A percentile compares a stretch with the other conserved stretches of the same genome.
These are phyloP conservation scores for Brachyhypopomus occidentalis DNA, from an alignment of 2,113 vertebrate species.

Conservation along the genomic window DNA sequence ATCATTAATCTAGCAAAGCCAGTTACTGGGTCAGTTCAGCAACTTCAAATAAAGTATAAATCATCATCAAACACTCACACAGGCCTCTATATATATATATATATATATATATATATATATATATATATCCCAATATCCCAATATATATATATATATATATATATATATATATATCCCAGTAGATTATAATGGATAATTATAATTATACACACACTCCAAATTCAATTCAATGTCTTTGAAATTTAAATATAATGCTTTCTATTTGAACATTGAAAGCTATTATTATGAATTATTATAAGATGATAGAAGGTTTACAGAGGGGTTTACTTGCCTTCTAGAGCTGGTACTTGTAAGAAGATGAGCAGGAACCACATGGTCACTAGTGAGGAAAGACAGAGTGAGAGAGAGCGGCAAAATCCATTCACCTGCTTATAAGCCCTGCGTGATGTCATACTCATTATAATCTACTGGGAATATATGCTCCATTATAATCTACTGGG, in stretches of 20 bases:
- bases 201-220: background rate
- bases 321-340: slow-evolving; percentile 41
- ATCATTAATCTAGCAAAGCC: too few relatives aligned
- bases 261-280: too few relatives aligned
- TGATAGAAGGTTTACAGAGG: background rate
- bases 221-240: too few relatives aligned
- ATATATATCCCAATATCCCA: too few relatives aligned
- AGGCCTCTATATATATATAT: too few relatives aligned
- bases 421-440: slow-evolving; percentile 37
- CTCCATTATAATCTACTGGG: background rate
- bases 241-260: too few relatives aligned
- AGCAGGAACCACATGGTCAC: slow-evolving; percentile 47
- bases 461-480: background rate
- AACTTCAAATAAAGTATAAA: too few relatives aligned
- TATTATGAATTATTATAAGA: background rate
- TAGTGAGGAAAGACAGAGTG: background rate
- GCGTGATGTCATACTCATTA: slow-evolving; percentile 37
- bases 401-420: background rate
- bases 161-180: background rate
- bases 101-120: too few relatives aligned
- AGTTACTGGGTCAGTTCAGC: too few relatives aligned
- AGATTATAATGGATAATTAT: too few relatives aligned
- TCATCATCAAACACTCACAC: too few relatives aligned
- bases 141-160: background rate
- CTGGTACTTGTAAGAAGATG: slow-evolving; percentile 12